Evolutionary conservation across 2,797 vertebrate species (phyloP), one percentile per base, ranked within the genome.

Genomic region (Lates japonicus): DNA sequence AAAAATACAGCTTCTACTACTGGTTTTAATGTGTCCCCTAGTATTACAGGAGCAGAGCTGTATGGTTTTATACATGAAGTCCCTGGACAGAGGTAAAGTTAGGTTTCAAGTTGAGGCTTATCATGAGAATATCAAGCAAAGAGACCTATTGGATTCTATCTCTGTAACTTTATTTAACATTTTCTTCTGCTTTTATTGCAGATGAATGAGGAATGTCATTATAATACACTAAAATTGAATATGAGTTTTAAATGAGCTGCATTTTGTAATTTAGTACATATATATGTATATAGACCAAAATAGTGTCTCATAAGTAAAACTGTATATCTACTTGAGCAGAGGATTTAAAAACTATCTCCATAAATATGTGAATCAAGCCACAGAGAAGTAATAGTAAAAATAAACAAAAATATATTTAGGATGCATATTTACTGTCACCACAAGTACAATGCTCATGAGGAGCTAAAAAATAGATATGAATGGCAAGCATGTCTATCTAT

Each of bases 51-150:
- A 51, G 39, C 42, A 8, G 22, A 41, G 31, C 49, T 39, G 17
- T 71, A 70, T 11, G 49, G 22, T 58, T 63, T 57, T 42, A 65
- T 44, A 65, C 35, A 29, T 7, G n/a, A 10, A n/a, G 70, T 31
- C 59, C 64, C 3, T 49, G 19, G 55, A 39, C n/a, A 25, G 64
- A 65, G 44, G 41, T 7, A 42, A 51, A 14, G 22, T 52, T 25
- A 54, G 52, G 16, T 59, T 58, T 51, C 6, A 13, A 55, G 65
- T 22, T 29, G 20, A 39, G 44, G 49, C 61, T 55, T 46, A 54
- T 44, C 14, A 33, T 0, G 59, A 54, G 51, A 67, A 63, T n/a
- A 62, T 33, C 52, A 25, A 66, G n/a, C n/a, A 0, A 37, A 62
- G 1, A 62, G 44, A 42, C 10, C 41, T 42, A 10, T 46, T 4